Evolutionary conservation across 92 coral and sea anemone genomes (phyloP), one percentile per base, ranked within the genome.

Genomic region (Phenganax stokvisi): DNA sequence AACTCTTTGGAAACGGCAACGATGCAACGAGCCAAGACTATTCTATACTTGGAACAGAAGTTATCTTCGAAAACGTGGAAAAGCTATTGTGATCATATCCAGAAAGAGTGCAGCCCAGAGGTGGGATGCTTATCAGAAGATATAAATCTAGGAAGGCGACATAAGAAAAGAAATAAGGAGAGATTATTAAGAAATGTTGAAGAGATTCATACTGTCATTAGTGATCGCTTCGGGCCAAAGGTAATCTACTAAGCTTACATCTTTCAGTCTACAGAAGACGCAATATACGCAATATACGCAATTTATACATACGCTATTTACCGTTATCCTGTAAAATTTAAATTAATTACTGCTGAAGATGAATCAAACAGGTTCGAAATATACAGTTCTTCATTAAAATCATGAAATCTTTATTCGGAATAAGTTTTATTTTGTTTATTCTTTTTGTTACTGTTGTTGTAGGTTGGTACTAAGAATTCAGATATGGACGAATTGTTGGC

Each of bases 11-110:
- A 79, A 52, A 79, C 83, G 0, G 83, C 83, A 12, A 63, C 83
- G 27, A 79, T 79, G 83, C 83, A 79, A 79, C 44, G 83, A 29
- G 83, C 83, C 6, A 79, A 79, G 62, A 63, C 83, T 20, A 79
- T 79, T 7, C 57, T 79, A 25, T 79, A 79, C 83, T 68, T 79
- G 15, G 83, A 79, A 15, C 83, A 79, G 65, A 54, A 67, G 10
- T 73, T 79, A 12, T 51, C 83, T 3, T 64, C 74, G 9, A 61
- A 7, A 0, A 13, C 9, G 20, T 79, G 83, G 83, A 29, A 12
- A 47, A 16, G 30, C 6, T 79, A 79, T 20, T 79, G 83, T 52
- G 83, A 79, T 13, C 28, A 79, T 51, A 62, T 79, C 8, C 60
- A 12, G 7, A 51, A 11, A 11, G 73, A 63, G n/a, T 79, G 83